Conservation (phyloP, 1,140 invertebrate genomes). For the Leptestheria dahalacensis region DNA sequence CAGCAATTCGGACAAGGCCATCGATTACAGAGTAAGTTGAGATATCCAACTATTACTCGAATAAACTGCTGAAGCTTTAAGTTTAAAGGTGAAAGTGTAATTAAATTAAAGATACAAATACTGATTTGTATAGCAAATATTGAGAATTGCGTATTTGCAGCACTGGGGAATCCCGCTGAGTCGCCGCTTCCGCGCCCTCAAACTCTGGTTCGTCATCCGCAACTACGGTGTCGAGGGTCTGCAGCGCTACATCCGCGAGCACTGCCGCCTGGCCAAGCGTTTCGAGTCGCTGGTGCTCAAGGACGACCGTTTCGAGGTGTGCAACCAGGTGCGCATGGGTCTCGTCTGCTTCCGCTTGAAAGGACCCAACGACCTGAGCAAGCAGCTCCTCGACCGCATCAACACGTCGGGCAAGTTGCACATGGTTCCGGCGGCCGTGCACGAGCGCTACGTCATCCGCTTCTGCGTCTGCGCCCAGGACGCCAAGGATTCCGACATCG, state of each 20-base stretch:
- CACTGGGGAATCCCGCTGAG: constrained; percentile 97
- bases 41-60: constrained; percentile 9
- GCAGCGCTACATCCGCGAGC: constrained; percentile 80
- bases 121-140: too few relatives aligned
- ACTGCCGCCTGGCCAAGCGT: constrained; percentile 79
- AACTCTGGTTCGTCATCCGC: constrained; percentile 94
- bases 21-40: constrained; percentile 70
- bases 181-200: constrained; percentile 73
- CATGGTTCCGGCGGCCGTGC: constrained; percentile 88
- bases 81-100: too few relatives aligned
- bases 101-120: too few relatives aligned
- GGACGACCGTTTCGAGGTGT: constrained; percentile 84
- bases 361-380: constrained; percentile 78
- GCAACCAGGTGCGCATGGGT: constrained; percentile 79
- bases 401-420: constrained; percentile 93
- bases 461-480: constrained; percentile 90
- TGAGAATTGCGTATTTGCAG: constrained; percentile 27
- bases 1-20: constrained; percentile 84
- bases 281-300: constrained; percentile 72
- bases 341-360: constrained; percentile 70
- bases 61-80: too few relatives aligned
- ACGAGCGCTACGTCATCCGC: constrained; percentile 80
- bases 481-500: constrained; percentile 70
- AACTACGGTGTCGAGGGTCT: constrained; percentile 86
- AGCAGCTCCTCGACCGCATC: constrained; percentile 81